Evolutionary conservation across 2,888 invertebrate species (phyloP).

Genomic region (Drosophila picticornis): DNA sequence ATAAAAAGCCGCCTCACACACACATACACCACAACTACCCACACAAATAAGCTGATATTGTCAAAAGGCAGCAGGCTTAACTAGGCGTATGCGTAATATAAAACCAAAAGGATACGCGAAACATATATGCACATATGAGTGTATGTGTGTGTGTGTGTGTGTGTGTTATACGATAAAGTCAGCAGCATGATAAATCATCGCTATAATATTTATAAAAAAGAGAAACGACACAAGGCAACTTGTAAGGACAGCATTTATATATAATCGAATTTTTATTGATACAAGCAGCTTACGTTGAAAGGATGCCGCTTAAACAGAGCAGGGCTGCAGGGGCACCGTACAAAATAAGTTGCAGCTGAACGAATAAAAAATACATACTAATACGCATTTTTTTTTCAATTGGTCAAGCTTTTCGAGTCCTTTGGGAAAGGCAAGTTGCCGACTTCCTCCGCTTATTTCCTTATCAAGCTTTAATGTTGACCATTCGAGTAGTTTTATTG

Average conservation of each 20-base stretch:
- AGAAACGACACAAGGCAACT: constrained; percentile 29
- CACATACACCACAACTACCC: constrained; percentile 4
- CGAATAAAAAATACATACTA: constrained; percentile 67
- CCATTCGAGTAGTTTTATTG: constrained; percentile 30
- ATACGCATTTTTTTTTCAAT: constrained; percentile 75
- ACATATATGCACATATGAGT: not conserved
- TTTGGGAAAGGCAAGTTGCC: not conserved
- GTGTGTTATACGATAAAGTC: constrained; percentile 73
- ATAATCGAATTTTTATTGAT: constrained; percentile 86
- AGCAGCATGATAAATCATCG: constrained; percentile 80
- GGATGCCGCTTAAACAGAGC: constrained; percentile 54
- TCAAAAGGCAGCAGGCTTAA: constrained; percentile 55
- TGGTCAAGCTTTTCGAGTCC: constrained; percentile 54
- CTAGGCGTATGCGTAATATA: constrained; percentile 75
- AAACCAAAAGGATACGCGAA: constrained; percentile 9
- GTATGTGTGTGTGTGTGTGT: constrained; percentile 14
- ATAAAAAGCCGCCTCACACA: constrained; percentile 13
- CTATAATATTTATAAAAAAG: constrained; percentile 62
- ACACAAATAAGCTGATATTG: constrained; percentile 66
- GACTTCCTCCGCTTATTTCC: constrained; percentile 27
- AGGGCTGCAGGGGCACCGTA: not conserved
- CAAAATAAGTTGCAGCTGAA: constrained; percentile 27
- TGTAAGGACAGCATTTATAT: constrained; percentile 42
- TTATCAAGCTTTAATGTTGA: constrained; percentile 58
- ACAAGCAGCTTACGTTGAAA: constrained; percentile 84